Evolutionary conservation across 2,888 invertebrate genomes (phyloP).

Genomic region (Aradus depressus): DNA sequence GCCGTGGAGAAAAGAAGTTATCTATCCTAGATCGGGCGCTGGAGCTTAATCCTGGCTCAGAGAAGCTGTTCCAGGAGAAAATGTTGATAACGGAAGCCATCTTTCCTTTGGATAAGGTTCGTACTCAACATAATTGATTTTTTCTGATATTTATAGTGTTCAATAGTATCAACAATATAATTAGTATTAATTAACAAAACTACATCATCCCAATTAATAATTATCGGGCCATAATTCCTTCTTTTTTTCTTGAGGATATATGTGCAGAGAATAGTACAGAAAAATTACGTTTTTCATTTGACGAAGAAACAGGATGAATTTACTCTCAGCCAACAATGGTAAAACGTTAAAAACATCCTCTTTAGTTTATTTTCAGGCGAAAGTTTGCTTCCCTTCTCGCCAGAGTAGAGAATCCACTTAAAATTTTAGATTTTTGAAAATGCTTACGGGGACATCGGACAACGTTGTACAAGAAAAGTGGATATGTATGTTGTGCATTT

Average conservation of each 20-base stretch:
- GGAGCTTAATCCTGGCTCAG: conserved; percentile 44
- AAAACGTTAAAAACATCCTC: too few species aligned
- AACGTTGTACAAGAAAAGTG: too few species aligned
- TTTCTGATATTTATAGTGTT: not conserved
- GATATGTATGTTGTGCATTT: too few species aligned
- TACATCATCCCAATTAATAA: too few species aligned
- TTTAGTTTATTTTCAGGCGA: too few species aligned
- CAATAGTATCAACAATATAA: not conserved
- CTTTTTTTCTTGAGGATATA: not conserved
- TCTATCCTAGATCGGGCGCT: conserved; percentile 51
- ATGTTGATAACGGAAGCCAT: conserved; percentile 41
- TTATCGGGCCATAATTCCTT: not conserved
- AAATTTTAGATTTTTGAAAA: too few species aligned
- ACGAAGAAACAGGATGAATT: not conserved
- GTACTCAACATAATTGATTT: too few species aligned
- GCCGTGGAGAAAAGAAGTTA: conserved; percentile 45
- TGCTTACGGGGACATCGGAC: too few species aligned
- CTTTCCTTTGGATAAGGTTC: conserved; percentile 46
- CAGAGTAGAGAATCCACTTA: too few species aligned
- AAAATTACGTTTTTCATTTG: not conserved
- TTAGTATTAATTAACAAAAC: not conserved
- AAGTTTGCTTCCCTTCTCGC: too few species aligned
- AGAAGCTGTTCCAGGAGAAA: conserved; percentile 42
- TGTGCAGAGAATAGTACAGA: not conserved
- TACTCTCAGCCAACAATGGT: not conserved